Base-by-base conservation (phyloP, 2,113 vertebrate genomes). In the Gadus chalcogrammus region DNA sequence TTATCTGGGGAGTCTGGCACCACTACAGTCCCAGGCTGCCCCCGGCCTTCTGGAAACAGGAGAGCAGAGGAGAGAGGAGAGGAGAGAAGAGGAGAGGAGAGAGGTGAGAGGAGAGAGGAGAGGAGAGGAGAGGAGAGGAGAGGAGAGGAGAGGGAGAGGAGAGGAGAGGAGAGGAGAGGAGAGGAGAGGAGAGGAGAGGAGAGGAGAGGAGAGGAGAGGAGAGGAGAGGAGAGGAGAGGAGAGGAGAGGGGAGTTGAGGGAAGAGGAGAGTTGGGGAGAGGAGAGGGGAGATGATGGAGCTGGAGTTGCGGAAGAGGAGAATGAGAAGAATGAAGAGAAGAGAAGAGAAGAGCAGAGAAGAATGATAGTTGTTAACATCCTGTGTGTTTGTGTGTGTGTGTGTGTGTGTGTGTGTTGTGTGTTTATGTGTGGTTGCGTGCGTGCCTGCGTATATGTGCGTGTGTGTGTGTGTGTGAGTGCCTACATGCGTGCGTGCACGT, bases 1-100 rank as follows among this genome's bases (percentile, higher is more conserved):
- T 97, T 97, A 97, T 97, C 95, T 27, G 61, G 28, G 70, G 79
- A 38, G 90, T 79, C 90, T 94, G 94, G 93, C 94, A 85, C 92
- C 76, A 75, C 71, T 2, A 48, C 42, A 48, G 42, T 48, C 42
- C 42, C 42, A 48, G 42, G 42, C 42, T 48, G 42, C 42, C 42
- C 42, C 42, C 42, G 42, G 42, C 42, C 42, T 48, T 48, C 42
- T 48, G 42, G 42, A 48, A 9, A 48, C 8, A 48, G 86, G 38
- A 59, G 55, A n/a, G 55, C 15, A 38, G 62, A 73, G 71, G 68
- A 72, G 66, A 74, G 31, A 70, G 60, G 52, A 68, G 65, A 68
- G 27, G n/a, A 15, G 38, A 61, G 17, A 20, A 22, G 68, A 69
- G 63, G 5, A 70, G 52, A 24, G 3, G 67, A 62, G 60, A 13